These are phyloP conservation scores for Volucella inflata DNA, from an alignment of 2,888 invertebrate species.

Conservation along the genomic window DNA sequence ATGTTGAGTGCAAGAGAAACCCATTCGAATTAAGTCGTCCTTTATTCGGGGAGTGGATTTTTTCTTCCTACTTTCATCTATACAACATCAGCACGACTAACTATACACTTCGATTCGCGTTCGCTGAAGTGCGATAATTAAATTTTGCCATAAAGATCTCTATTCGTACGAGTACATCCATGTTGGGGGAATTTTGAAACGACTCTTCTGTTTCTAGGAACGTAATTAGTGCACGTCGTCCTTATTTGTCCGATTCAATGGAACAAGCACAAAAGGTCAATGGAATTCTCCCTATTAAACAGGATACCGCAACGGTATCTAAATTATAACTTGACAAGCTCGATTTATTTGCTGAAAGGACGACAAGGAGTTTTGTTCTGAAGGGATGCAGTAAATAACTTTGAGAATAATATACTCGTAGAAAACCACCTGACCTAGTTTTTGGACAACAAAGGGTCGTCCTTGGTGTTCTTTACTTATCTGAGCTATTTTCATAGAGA, in stretches of 20 bases:
- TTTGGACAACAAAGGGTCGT: not conserved
- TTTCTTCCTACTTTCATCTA: too few species aligned
- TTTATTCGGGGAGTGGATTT: not conserved
- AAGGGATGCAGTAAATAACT: conserved; percentile 33
- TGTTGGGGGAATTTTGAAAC: not conserved
- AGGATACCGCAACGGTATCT: conserved; percentile 28
- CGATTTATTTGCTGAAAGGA: conserved; percentile 50
- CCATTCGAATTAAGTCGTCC: conserved; percentile 26
- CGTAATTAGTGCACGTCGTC: conserved; percentile 45
- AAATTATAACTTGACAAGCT: conserved; percentile 60
- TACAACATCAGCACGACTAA: not conserved
- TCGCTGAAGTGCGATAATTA: conserved; percentile 39
- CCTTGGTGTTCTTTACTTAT: conserved; percentile 27
- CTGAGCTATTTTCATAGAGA: conserved; percentile 32
- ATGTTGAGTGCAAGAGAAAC: conserved; percentile 25
- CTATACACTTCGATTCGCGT: conserved; percentile 1
- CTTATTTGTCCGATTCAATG: conserved; percentile 28
- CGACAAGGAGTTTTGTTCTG: conserved; percentile 16
- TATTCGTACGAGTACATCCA: not conserved
- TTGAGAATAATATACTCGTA: conserved; percentile 48
- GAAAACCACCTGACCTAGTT: conserved; percentile 53
- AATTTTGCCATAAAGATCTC: conserved; percentile 28
- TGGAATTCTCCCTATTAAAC: conserved; percentile 11
- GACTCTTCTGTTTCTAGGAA: conserved; percentile 8
- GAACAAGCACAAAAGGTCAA: conserved; percentile 37